Conservation (phyloP, 2,113 vertebrate species). For the Vireo altiloquus region DNA sequence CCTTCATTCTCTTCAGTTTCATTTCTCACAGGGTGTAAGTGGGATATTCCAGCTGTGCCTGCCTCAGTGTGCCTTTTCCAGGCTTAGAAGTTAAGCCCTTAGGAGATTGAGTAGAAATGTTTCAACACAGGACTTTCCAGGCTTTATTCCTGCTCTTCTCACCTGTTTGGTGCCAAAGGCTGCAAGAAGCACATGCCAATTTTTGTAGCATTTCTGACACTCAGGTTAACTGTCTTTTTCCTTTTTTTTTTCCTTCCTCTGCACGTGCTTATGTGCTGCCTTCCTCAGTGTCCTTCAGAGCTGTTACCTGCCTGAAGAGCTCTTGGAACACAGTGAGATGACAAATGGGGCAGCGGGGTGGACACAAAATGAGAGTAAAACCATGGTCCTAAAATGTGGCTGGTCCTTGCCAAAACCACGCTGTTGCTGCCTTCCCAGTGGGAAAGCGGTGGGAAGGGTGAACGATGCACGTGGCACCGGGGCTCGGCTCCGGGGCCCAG, state of each 20-base stretch:
- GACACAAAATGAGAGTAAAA: background rate
- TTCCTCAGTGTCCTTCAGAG: background rate
- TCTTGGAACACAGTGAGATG: background rate
- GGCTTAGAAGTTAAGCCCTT: background rate
- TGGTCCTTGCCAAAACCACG: rapidly evolving
- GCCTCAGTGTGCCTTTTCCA: background rate
- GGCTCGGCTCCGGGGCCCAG: background rate
- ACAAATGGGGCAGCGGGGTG: background rate
- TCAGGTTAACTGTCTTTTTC: constrained; percentile 61
- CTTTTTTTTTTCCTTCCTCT: background rate
- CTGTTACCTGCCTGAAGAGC: background rate
- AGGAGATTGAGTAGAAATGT: background rate
- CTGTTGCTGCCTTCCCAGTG: background rate
- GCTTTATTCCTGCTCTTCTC: background rate
- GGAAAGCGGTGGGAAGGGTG: background rate
- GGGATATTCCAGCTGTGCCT: background rate
- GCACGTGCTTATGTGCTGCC: background rate
- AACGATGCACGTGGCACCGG: rapidly evolving
- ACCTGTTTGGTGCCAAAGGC: constrained; percentile 66
- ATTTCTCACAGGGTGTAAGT: background rate
- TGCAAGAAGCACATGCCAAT: constrained; percentile 30
- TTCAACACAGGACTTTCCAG: background rate
- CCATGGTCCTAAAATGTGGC: rapidly evolving
- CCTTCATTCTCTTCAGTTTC: background rate
- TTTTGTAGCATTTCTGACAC: constrained; percentile 68